phyloP scores from a whole-genome alignment of 1,140 invertebrate genomes.

The Atta colombica region DNA sequence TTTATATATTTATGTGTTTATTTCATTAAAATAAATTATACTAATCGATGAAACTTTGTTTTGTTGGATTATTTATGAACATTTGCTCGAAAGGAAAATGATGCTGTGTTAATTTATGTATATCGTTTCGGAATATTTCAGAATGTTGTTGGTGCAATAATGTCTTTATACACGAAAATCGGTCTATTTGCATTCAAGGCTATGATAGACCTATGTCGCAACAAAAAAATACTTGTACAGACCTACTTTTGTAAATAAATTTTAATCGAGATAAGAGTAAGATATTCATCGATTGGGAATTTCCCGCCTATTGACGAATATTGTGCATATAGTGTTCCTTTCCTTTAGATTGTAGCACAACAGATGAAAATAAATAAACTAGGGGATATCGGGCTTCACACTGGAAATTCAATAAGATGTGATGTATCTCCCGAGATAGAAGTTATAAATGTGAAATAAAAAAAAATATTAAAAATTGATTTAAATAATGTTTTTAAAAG shows the following conservation, averaged over 20 bases:
- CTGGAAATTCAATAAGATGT: constrained; percentile 62
- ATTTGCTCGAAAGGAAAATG: constrained; percentile 57
- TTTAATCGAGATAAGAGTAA: constrained; percentile 75
- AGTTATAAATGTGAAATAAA: not conserved
- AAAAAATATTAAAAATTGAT: not conserved
- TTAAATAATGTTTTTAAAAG: not conserved
- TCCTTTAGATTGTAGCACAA: constrained; percentile 74
- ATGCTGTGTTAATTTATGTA: constrained; percentile 46
- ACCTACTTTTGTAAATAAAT: constrained; percentile 80
- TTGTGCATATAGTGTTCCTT: constrained; percentile 80
- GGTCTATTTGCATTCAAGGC: constrained; percentile 79
- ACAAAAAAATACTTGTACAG: constrained; percentile 75
- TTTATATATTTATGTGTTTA: constrained; percentile 14
- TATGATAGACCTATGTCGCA: constrained; percentile 77
- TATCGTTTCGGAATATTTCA: constrained; percentile 34
- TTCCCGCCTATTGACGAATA: constrained; percentile 80
- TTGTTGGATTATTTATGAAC: constrained; percentile 48
- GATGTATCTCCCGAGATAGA: constrained; percentile 68
- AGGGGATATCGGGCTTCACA: constrained; percentile 77
- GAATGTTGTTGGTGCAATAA: constrained; percentile 69
- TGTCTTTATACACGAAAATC: constrained; percentile 74
- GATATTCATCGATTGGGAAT: constrained; percentile 77
- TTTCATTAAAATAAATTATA: not conserved
- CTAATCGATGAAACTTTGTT: not conserved
- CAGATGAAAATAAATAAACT: constrained; percentile 66